Base-by-base conservation (phyloP, 2,113 vertebrate species). In the Xyliphius kryptos region DNA sequence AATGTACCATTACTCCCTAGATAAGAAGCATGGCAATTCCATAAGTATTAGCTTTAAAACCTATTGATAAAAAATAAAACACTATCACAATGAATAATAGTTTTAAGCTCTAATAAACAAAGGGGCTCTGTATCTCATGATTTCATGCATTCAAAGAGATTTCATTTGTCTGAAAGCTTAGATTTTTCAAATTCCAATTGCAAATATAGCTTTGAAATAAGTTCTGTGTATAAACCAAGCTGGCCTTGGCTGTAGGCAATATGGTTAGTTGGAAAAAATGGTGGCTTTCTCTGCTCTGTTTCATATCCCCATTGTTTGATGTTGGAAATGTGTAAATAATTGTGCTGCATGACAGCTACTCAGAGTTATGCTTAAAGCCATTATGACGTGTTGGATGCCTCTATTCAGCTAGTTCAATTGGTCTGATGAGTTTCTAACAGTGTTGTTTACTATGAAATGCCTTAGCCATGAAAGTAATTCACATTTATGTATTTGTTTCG, bases 241-340 rank as follows among this genome's bases (percentile, higher is more conserved):
- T 59, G 43, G 16, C n/a, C n/a, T 17, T 47, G 14, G 15, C 41
- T 59, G 14, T 9, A 47, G 56, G 43, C 43, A 1, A 1, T 12
- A 5, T 1, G 40, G 56, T 6, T 32, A 2, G 26, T 5, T 5
- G 26, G 7, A 32, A 32, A 32, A 32, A 58, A 58, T 58, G 40
- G 38, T 15, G 40, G 14, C 20, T 21, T 37, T 21, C 17, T n/a
- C 8, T 9, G 3, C 43, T 46, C 41, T 59, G 41, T 47, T 59
- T 47, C 56, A 26, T 32, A 46, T 47, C n/a, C 43, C 4, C 21
- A 8, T 21, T 9, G 56, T 47, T 47, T 59, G 41, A 59, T 59
- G 43, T 32, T 11, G 3, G 36, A 26, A 61, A 50, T 40, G 47
- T 51, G 36, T 44, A 44, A 58, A 58, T 58, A 58, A 51, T 61